Evolutionary conservation across 2,888 invertebrate genomes (phyloP), one percentile per base, ranked within the genome.

Genomic region (Caenorhabditis sp.): DNA sequence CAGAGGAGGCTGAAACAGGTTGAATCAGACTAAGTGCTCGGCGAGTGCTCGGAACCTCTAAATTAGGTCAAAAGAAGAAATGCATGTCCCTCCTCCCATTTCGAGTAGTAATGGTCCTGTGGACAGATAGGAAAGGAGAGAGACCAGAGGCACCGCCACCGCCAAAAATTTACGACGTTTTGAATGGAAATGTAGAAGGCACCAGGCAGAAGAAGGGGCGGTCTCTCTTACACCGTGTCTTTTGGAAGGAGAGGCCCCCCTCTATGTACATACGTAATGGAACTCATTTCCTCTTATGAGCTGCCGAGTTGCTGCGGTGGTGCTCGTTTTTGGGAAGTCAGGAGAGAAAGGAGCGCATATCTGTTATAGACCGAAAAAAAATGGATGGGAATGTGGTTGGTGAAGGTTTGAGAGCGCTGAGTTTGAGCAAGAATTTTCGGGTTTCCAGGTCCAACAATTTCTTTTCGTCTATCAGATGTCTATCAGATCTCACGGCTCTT

Each of bases 201-300:
- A 10, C 6, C 6, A 6, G 5, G 47, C 12, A 44, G 44, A 44
- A 47, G 47, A 47, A n/a, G 47, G 47, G n/a, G 47, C n/a, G 47
- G 47, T 19, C 19, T 47, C 47, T 38, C 38, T 38, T 38, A 38
- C 38, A 38, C 38, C 38, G 38, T 38, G 38, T 38, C 38, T 24
- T 26, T 47, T n/a, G 41, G 63, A 3, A 0, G 44, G 47, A 2
- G 8, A 19, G 2, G 35, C 12, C 24, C 6, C 19, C 26, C 61
- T 63, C 35, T 64, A 41, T 66, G 73, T 80, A 80, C 74, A 74
- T 68, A 74, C 73, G 68, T 74, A 80, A 80, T 80, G 80, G 80
- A 80, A 74, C 80, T 80, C 80, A 80, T 80, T 80, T 80, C 80
- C 80, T 73, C 80, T 80, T 80, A 80, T 80, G 80, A 74, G 80